A percentile compares a stretch with the other conserved stretches of the same genome.
Conservation (phyloP, 2,888 invertebrate genomes). For the Noctua janthe region DNA sequence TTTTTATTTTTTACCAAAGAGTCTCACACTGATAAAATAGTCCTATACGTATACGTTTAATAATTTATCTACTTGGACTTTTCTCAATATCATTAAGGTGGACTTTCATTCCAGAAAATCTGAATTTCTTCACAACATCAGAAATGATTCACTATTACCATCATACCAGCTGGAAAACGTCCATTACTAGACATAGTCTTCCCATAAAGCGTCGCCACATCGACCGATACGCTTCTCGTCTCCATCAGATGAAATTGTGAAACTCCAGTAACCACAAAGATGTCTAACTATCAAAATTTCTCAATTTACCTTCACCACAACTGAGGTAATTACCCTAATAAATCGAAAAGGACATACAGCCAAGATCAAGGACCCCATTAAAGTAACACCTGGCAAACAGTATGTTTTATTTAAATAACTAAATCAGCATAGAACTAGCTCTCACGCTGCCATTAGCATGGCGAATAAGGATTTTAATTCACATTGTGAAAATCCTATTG, state of each 20-base stretch:
- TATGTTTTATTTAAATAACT: conserved; percentile 62
- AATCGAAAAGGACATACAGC: conserved; percentile 22
- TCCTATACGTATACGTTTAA: neutral
- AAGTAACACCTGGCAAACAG: conserved; percentile 57
- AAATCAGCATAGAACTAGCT: conserved; percentile 53
- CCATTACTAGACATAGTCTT: neutral
- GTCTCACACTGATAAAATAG: neutral
- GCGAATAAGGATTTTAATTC: conserved; percentile 42
- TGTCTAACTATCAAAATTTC: neutral
- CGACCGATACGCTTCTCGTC: neutral
- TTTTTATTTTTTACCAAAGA: neutral
- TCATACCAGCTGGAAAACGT: neutral
- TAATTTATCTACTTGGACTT: neutral
- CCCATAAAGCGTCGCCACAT: neutral
- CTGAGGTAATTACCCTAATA: conserved; percentile 5
- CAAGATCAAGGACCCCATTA: conserved; percentile 58
- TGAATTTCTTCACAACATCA: neutral
- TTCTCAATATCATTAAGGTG: neutral
- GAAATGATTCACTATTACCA: neutral
- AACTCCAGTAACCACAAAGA: neutral
- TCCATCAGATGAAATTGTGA: neutral
- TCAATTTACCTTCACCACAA: neutral
- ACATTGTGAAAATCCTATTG: conserved; percentile 44
- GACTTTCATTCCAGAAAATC: neutral
- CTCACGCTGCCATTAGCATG: conserved; percentile 54